phyloP scores from a whole-genome alignment of 2,797 vertebrate genomes.

The Melanotaenia maccullochi region DNA sequence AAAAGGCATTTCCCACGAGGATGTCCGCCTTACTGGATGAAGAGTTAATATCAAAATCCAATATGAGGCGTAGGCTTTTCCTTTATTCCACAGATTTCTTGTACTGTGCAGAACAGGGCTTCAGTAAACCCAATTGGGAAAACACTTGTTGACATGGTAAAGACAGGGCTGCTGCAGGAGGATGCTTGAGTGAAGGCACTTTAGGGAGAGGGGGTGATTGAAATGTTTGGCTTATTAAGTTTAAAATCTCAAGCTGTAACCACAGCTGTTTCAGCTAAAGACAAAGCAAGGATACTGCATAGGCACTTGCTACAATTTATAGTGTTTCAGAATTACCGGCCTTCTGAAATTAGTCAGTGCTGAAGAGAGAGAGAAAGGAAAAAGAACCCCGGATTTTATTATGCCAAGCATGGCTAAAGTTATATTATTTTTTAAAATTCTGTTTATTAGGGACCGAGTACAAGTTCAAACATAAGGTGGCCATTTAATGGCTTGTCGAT shows the following conservation, averaged over 20 bases:
- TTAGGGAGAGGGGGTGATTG: conserved; percentile 35
- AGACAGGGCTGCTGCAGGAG: conserved; percentile 48
- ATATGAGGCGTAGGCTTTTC: conserved; percentile 47
- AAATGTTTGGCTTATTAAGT: conserved; percentile 41
- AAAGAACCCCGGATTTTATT: too few relatives aligned
- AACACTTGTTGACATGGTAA: conserved; percentile 32
- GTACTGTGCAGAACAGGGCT: conserved; percentile 35
- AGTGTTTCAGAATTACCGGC: conserved; percentile 53
- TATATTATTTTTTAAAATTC: background rate
- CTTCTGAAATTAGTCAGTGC: conserved; percentile 46
- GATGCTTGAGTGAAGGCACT: conserved; percentile 50
- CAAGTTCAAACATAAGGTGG: too few relatives aligned
- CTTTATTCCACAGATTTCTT: conserved; percentile 61
- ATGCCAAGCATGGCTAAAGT: conserved; percentile 53
- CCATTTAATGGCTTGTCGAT: too few relatives aligned
- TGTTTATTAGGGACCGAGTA: too few relatives aligned
- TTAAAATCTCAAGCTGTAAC: conserved; percentile 50
- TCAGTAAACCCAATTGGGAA: conserved; percentile 38
- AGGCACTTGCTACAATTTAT: conserved; percentile 61
- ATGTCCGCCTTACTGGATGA: conserved; percentile 56
- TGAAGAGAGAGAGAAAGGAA: conserved; percentile 51
- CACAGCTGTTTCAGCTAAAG: conserved; percentile 43
- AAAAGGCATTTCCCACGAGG: conserved; percentile 49
- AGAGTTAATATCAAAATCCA: conserved; percentile 70
- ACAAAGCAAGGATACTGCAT: conserved; percentile 53